Percentiles rank a stretch among this genome's conserved stretches.
These are phyloP conservation scores for Grammatotria lemairii DNA, from an alignment of 2,113 vertebrate genomes.

Conservation along the genomic window DNA sequence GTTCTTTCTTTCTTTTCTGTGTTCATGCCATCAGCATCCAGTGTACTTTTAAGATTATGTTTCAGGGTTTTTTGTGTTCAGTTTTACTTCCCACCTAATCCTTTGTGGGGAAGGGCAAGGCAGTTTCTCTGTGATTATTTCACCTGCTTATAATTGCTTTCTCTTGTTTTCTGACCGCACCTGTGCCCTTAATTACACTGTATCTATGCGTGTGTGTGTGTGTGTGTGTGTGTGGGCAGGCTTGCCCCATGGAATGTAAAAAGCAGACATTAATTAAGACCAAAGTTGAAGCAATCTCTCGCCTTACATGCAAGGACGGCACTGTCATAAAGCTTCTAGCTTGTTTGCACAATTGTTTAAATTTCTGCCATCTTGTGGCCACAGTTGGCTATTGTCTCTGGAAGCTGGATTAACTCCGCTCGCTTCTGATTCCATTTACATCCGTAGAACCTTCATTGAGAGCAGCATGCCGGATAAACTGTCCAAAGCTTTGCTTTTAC, in stretches of 20 bases:
- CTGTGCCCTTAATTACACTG: background rate
- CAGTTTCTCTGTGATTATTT: fast-evolving
- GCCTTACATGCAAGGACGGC: fast-evolving
- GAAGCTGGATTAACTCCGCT: background rate
- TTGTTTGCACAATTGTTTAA: background rate
- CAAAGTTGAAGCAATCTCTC: background rate
- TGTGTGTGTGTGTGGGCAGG: background rate
- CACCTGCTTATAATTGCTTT: background rate
- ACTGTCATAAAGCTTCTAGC: background rate
- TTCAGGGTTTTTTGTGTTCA: fast-evolving
- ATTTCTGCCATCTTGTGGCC: background rate
- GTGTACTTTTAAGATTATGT: background rate
- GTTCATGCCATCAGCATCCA: background rate
- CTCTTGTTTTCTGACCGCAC: background rate
- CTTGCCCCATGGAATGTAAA: background rate
- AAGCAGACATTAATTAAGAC: background rate
- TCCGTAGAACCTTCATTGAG: background rate
- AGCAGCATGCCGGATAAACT: background rate
- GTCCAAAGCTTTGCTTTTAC: fast-evolving
- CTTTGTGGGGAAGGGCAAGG: fast-evolving
- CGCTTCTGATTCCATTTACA: background rate
- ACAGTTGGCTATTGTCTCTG: background rate
- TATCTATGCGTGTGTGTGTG: fast-evolving
- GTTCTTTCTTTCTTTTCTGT: background rate
- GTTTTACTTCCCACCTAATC: background rate